Conservation (phyloP, 2,888 invertebrate genomes). For the Megaustenia siamemsis region DNA sequence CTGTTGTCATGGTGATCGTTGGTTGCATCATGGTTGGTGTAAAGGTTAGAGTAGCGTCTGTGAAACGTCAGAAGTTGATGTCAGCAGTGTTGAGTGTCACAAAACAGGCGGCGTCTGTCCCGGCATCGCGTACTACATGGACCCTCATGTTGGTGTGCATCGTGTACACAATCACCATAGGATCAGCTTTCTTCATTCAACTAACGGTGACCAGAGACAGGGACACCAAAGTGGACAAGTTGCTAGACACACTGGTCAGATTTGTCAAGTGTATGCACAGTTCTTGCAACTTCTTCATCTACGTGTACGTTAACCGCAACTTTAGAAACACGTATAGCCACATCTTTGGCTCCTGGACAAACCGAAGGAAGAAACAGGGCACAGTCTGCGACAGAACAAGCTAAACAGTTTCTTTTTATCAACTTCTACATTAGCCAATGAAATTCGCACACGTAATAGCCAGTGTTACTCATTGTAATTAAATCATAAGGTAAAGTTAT, state of each 20-base stretch:
- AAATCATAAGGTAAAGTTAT: too few relatives aligned
- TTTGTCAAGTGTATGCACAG: slow-evolving; percentile 38
- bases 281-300: slow-evolving; percentile 47
- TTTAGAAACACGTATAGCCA: slow-evolving; percentile 32
- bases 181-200: slow-evolving; percentile 23
- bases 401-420: neutral
- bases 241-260: neutral
- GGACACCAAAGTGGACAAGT: neutral
- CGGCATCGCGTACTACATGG: slow-evolving; percentile 24
- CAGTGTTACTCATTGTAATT: neutral
- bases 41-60: neutral
- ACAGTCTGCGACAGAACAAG: neutral
- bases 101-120: neutral
- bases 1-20: neutral
- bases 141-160: slow-evolving; percentile 35
- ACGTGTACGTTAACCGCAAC: slow-evolving; percentile 38
- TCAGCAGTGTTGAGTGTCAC: neutral
- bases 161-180: slow-evolving; percentile 37
- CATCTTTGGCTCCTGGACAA: slow-evolving; percentile 18
- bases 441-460: too few relatives aligned
- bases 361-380: neutral
- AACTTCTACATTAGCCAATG: too few relatives aligned
- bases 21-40: slow-evolving; percentile 36
- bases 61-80: slow-evolving; percentile 30
- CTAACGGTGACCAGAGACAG: neutral